Percentiles rank a stretch among this genome's conserved stretches.
These are phyloP conservation scores for Hesperophylax magnus DNA, from an alignment of 1,140 invertebrate genomes.

Conservation along the genomic window DNA sequence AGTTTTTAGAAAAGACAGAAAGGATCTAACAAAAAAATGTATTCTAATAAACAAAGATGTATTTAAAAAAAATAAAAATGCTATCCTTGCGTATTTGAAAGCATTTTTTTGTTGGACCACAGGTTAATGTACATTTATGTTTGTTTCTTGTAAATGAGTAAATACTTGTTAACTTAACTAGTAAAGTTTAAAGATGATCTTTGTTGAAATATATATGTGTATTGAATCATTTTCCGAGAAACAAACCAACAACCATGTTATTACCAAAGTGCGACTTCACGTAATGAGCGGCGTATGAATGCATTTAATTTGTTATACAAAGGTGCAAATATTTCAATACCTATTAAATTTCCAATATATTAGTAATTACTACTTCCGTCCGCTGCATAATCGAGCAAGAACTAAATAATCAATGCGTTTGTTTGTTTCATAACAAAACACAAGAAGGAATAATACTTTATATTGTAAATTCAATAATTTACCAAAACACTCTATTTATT, in stretches of 20 bases:
- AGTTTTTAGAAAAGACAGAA: constrained; percentile 38
- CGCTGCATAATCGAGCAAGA: too few species aligned
- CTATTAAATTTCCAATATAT: too few species aligned
- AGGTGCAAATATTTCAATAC: constrained; percentile 30
- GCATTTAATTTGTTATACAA: constrained; percentile 22
- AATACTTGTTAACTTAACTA: too few species aligned
- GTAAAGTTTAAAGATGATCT: too few species aligned
- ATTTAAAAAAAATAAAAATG: neutral
- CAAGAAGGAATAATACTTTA: too few species aligned
- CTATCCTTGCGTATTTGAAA: neutral
- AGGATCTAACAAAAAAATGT: constrained; percentile 21
- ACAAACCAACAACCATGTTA: constrained; percentile 12
- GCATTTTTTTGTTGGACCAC: constrained; percentile 13
- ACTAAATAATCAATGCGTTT: too few species aligned
- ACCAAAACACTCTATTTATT: too few species aligned
- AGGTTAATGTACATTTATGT: constrained; percentile 17
- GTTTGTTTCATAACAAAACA: too few species aligned
- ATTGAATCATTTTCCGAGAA: constrained; percentile 33
- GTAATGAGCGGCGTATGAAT: constrained; percentile 33
- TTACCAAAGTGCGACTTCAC: constrained; percentile 33
- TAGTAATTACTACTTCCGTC: too few species aligned
- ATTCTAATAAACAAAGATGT: constrained; percentile 13
- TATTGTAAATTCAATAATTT: too few species aligned
- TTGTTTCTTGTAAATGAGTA: constrained; percentile 11
- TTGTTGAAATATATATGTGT: neutral